Evolutionary conservation across 2,113 vertebrate genomes (phyloP), one percentile per base, ranked within the genome.

Genomic region (Tretioscincus oriximinensis): DNA sequence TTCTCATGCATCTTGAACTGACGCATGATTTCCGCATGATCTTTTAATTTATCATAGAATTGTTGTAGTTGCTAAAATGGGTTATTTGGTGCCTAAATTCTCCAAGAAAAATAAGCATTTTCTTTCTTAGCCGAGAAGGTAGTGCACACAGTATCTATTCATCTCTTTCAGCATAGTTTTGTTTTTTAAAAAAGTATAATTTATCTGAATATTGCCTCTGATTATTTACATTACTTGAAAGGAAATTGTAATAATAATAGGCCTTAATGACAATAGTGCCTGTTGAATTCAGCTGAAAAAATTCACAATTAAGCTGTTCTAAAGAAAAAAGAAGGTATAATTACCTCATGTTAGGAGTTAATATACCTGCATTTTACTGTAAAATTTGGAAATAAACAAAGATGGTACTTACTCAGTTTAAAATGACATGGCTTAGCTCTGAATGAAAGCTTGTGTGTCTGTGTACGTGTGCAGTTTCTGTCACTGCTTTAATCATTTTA

Each of bases 1-100:
- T 73, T 88, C 28, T 85, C 85, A 87, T 91, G 80, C 82, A 83
- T 28, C 91, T 88, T 80, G 6, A 66, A 11, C 18, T 66, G 58
- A 85, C 47, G 54, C 60, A 75, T 78, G 88, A 2, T 51, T 73
- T 66, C 76, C 47, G 49, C 83, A 45, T 26, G 54, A 12, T 58
- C 70, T 78, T 51, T 58, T 16, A 5, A 64, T 76, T 63, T 84
- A 63, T 76, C 73, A 68, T 69, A 84, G 77, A 79, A 70, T 41
- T 61, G 49, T 45, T 76, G 76, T 69, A 47, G 54, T 45, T 76
- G 60, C 60, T 67, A 70, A 70, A 67, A 76, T 81, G 64, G 78
- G 72, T 64, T 80, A 26, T 81, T 82, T 70, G 69, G 35, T 82
- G 22, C 66, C 24, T 45, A 76, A 82, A 61, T 54, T 69, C 49